Evolutionary conservation across 1,140 invertebrate species (phyloP), one percentile per base, ranked within the genome.

Genomic region (Drosophila athabasca): DNA sequence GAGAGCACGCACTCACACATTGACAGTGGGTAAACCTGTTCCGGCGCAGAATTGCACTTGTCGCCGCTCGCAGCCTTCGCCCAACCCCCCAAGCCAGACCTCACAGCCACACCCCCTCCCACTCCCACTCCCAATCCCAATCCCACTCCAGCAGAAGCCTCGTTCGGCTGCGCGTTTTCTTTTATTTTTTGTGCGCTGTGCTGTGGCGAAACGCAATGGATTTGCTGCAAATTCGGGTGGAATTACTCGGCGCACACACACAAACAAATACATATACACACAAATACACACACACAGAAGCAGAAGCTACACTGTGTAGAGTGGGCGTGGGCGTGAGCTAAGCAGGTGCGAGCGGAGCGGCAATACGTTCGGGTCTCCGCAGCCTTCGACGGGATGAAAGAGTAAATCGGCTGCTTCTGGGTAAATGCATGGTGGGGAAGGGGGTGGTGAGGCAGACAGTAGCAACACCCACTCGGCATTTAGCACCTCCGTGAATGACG

Each of bases 181-280:
- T 87, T 87, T 88, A 79, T 76, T 85, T 85, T 85, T 85, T 82
- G 75, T 78, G 83, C 83, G 83, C 82, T 82, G 82, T 88, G 59
- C 35, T 39, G 35, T 39, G 59, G 84, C 83, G 68, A 76, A 89
- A 76, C 82, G 84, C 76, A 64, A 79, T 85, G 85, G 85, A 87
- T 90, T 90, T 90, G 77, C 81, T 55, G 82, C 79, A 90, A 90
- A 90, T 90, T 90, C 85, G 85, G 87, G 87, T 87, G 78, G 88
- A 90, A 90, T 90, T 85, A 85, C 87, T 68, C 75, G 66, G 72
- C 62, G 76, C 73, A 83, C 60, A 84, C 61, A 66, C 19, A 17
- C n/a, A 24, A 41, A 64, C 57, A 51, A 31, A 17, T 51, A 31
- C 9, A 31, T 19, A 45, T 44, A 29, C 39, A 17, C 15, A 55